Evolutionary conservation across 2,113 vertebrate genomes (phyloP).

Genomic region (Enhydra lutris): DNA sequence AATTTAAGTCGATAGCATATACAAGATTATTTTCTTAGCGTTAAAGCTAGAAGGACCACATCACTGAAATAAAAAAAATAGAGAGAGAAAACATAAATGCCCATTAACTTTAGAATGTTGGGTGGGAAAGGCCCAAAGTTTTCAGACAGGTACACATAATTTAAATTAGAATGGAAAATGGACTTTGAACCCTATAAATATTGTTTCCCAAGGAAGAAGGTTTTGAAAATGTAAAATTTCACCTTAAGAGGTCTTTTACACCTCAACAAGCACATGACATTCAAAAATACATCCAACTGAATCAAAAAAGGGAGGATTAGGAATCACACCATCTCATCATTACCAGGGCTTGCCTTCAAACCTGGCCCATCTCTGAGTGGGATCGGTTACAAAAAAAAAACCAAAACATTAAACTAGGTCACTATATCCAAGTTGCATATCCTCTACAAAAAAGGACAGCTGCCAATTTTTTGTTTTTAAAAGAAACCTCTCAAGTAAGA

Average conservation of each 20-base stretch:
- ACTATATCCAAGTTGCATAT: neutral
- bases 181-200: conserved; percentile 77
- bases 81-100: neutral
- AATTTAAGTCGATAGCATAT: neutral
- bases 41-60: neutral
- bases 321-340: neutral
- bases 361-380: neutral
- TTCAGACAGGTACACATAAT: conserved; percentile 48
- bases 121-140: neutral
- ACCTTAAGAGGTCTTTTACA: conserved; percentile 67
- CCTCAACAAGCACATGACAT: conserved; percentile 58
- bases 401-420: neutral
- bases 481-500: conserved; percentile 64
- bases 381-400: neutral
- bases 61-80: conserved; percentile 23
- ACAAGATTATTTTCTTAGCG: neutral
- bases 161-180: conserved; percentile 80
- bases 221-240: conserved; percentile 81
- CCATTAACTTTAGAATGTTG: conserved; percentile 36
- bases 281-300: conserved; percentile 56
- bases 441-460: conserved; percentile 67
- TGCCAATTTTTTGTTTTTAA: conserved; percentile 66
- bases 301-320: conserved; percentile 52
- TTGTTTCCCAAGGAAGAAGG: conserved; percentile 74
- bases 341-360: conserved; percentile 9